These are phyloP conservation scores for Tragulus kanchil DNA, from an alignment of 2,113 vertebrate species.

Conservation along the genomic window DNA sequence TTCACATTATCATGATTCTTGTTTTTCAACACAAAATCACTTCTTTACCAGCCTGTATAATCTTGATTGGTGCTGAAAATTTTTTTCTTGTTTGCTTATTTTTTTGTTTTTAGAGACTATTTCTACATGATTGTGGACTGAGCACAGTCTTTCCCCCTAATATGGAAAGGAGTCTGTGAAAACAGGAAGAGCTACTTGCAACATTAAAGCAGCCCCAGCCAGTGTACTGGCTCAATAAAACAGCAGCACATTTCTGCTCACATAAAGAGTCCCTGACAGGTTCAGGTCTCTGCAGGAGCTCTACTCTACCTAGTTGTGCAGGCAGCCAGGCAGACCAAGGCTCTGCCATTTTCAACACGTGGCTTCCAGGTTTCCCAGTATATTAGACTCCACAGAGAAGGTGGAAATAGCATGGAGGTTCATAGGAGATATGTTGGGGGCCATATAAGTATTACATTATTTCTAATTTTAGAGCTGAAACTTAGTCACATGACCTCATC, in stretches of 20 bases:
- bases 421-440: neutral
- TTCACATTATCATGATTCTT: neutral
- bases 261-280: neutral
- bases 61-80: neutral
- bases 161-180: neutral
- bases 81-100: neutral
- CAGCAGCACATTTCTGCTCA: neutral
- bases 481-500: neutral
- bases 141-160: neutral
- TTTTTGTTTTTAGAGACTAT: neutral
- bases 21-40: neutral
- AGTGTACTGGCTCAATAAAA: neutral
- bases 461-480: neutral
- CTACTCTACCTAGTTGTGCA: neutral
- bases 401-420: neutral
- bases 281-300: neutral
- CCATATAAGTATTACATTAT: neutral
- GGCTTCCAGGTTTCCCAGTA: neutral
- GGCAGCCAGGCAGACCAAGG: neutral
- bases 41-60: neutral
- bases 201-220: neutral
- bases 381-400: neutral
- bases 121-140: neutral
- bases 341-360: neutral
- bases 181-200: neutral